phyloP scores from a whole-genome alignment of 2,888 invertebrate species.

The Drosophila robusta region DNA sequence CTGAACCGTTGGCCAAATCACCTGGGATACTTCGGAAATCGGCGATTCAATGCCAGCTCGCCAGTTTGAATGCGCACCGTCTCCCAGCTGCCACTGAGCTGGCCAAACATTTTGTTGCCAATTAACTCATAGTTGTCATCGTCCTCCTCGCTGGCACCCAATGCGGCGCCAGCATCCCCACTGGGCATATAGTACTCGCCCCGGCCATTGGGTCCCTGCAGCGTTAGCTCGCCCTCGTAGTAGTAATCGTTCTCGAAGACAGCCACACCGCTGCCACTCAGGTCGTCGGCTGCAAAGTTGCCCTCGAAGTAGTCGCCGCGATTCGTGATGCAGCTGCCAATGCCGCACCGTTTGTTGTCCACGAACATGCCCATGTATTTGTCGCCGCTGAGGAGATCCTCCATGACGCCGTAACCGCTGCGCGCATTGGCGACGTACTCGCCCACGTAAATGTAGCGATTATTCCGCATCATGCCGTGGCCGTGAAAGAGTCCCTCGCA shows the following conservation, averaged over 20 bases:
- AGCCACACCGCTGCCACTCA: conserved; percentile 94
- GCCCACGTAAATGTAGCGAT: conserved; percentile 94
- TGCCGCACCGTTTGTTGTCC: conserved; percentile 93
- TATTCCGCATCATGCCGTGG: conserved; percentile 93
- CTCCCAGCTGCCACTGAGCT: conserved; percentile 83
- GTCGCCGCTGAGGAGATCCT: conserved; percentile 93
- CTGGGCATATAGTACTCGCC: conserved; percentile 92
- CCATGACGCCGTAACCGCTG: conserved; percentile 95
- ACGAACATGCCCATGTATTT: conserved; percentile 96
- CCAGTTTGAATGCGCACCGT: conserved; percentile 88
- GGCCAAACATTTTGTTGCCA: conserved; percentile 83
- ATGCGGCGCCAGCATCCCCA: conserved; percentile 86
- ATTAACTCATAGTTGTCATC: conserved; percentile 67
- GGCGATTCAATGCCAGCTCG: conserved; percentile 88
- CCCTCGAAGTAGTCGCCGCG: conserved; percentile 97
- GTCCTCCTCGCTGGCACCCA: conserved; percentile 49
- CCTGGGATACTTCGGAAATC: conserved; percentile 87
- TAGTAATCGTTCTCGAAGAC: conserved; percentile 94
- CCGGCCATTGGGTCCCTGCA: conserved; percentile 92
- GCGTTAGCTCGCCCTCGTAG: conserved; percentile 95
- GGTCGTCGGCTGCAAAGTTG: conserved; percentile 91
- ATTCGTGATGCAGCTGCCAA: conserved; percentile 93
- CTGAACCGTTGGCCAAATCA: conserved; percentile 74
- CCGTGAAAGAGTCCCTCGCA: conserved; percentile 94
- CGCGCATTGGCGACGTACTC: conserved; percentile 92